phyloP scores from a whole-genome alignment of 2,797 vertebrate species.

The Denticeps clupeoides region DNA sequence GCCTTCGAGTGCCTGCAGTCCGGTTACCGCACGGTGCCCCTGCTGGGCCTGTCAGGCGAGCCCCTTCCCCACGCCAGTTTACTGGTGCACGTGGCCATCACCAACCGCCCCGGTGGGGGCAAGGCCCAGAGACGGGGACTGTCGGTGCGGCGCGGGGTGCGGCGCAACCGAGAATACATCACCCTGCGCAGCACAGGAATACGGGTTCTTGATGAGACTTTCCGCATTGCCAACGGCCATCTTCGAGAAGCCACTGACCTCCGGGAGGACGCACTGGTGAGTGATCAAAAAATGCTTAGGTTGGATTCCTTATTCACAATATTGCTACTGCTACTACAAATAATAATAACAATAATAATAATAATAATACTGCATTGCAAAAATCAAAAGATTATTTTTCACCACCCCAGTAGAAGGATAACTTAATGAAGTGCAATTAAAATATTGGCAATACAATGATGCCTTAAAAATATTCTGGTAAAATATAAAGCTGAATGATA shows the following conservation, averaged over 20 bases:
- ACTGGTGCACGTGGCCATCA: constrained; percentile 87
- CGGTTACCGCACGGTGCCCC: constrained; percentile 84
- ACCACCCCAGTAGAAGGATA: too few species aligned
- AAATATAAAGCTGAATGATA: too few species aligned
- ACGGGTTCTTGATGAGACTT: constrained; percentile 83
- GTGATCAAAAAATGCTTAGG: too few species aligned
- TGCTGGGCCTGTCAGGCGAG: constrained; percentile 80
- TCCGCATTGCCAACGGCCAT: constrained; percentile 70
- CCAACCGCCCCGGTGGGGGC: constrained; percentile 81
- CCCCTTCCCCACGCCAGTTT: constrained; percentile 80
- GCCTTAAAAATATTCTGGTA: too few species aligned
- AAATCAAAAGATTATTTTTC: too few species aligned
- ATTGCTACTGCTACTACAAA: too few species aligned
- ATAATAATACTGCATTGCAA: too few species aligned
- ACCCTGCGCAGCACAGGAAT: constrained; percentile 79
- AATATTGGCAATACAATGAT: too few species aligned
- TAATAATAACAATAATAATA: too few species aligned
- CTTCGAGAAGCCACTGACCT: constrained; percentile 84
- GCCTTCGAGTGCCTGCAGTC: constrained; percentile 90
- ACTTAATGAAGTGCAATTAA: too few species aligned
- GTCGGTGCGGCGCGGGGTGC: constrained; percentile 76
- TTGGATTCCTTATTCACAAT: too few species aligned
- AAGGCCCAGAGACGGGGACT: constrained; percentile 84
- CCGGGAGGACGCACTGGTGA: constrained; percentile 86
- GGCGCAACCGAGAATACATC: constrained; percentile 80